Evolutionary conservation across 2,113 vertebrate species (phyloP).

Genomic region (Myrmophylax atrothorax): DNA sequence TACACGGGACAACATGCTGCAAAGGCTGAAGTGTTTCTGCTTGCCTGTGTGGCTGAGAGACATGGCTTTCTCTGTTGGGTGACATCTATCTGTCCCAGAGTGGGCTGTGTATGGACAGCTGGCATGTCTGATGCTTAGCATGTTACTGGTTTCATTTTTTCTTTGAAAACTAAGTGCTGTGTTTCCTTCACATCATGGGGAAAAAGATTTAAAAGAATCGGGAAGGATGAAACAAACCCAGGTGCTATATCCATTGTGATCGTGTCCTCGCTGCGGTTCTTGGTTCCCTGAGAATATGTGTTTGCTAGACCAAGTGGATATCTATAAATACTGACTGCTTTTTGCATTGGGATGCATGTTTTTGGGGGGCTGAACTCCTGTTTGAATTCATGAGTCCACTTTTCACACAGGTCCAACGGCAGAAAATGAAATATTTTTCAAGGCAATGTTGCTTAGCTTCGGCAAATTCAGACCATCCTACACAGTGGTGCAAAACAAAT

Average conservation of each 20-base stretch:
- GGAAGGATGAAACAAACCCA: neutral
- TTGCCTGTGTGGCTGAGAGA: neutral
- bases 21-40: neutral
- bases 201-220: neutral
- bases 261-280: neutral
- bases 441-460: neutral
- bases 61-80: neutral
- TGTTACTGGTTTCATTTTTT: neutral
- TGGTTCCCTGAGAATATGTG: rapidly evolving
- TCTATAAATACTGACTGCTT: rapidly evolving
- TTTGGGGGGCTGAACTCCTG: neutral
- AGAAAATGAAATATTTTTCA: neutral
- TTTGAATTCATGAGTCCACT: neutral
- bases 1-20: neutral
- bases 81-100: neutral
- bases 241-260: neutral
- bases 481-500: neutral
- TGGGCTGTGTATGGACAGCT: neutral
- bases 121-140: neutral
- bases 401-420: neutral
- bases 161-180: neutral
- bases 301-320: neutral
- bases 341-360: neutral
- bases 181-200: neutral
- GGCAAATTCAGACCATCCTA: neutral